A percentile compares a stretch with the other conserved stretches of the same genome.
Conservation (phyloP, 2,113 vertebrate genomes). For the Gopherus flavomarginatus region DNA sequence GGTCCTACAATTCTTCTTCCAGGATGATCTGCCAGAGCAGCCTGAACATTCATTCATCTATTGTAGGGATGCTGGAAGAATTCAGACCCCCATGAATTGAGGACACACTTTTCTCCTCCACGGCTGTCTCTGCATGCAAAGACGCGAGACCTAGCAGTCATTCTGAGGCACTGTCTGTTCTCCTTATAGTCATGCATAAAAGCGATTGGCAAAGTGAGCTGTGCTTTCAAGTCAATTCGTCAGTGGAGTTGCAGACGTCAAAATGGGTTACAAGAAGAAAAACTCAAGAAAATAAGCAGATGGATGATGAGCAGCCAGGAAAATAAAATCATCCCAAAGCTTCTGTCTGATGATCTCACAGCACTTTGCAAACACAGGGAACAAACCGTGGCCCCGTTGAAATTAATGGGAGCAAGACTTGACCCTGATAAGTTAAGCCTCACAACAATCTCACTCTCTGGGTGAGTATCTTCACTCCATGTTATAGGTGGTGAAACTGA, state of each 20-base stretch:
- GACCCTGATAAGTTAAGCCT: neutral
- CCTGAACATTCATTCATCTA: rapidly evolving
- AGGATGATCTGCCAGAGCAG: neutral
- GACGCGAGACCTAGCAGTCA: neutral
- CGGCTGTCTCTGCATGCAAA: neutral
- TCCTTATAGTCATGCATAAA: neutral
- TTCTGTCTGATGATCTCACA: neutral
- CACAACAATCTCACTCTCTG: rapidly evolving
- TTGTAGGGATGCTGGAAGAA: rapidly evolving
- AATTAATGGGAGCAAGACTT: neutral
- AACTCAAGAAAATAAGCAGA: slow-evolving; percentile 49
- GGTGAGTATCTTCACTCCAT: neutral
- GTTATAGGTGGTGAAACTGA: neutral
- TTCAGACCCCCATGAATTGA: neutral
- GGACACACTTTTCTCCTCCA: rapidly evolving
- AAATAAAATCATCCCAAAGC: slow-evolving; percentile 22
- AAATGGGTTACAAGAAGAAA: neutral
- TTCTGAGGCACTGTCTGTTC: neutral
- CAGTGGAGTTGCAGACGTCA: slow-evolving; percentile 18
- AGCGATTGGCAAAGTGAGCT: slow-evolving; percentile 34
- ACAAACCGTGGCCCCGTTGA: rapidly evolving
- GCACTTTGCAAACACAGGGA: neutral
- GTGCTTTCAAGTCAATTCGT: slow-evolving; percentile 4
- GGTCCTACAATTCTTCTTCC: too few relatives aligned
- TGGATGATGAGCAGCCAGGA: slow-evolving; percentile 48